These are phyloP conservation scores for Synergus itoensis DNA, from an alignment of 2,888 invertebrate species.

Conservation along the genomic window DNA sequence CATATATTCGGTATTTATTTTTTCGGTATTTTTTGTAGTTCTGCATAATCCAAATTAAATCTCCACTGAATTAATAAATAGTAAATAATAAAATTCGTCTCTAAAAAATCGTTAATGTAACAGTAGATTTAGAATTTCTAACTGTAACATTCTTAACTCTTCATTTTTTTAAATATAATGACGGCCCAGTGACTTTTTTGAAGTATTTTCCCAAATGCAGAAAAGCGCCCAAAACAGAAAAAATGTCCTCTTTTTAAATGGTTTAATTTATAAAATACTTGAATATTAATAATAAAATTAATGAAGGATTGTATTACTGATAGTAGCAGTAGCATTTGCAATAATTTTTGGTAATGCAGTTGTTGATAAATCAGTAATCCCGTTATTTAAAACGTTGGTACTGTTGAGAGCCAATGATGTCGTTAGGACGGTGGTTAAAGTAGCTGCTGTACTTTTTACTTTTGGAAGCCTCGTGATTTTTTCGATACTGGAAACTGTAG, in stretches of 20 bases:
- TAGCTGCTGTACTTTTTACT: conserved; percentile 62
- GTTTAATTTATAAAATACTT: neutral
- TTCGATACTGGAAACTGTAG: conserved; percentile 63
- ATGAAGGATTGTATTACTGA: conserved; percentile 66
- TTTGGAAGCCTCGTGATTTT: conserved; percentile 63
- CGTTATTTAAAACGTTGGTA: conserved; percentile 61
- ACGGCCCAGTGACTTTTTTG: neutral
- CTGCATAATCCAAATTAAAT: neutral
- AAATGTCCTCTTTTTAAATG: neutral
- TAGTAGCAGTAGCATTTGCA: conserved; percentile 64
- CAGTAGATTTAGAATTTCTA: neutral
- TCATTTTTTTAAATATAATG: neutral
- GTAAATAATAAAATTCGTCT: neutral
- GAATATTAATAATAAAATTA: conserved; percentile 14
- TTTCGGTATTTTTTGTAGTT: no score
- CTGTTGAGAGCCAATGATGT: conserved; percentile 64
- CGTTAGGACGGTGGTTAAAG: conserved; percentile 61
- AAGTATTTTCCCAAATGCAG: neutral
- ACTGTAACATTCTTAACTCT: neutral
- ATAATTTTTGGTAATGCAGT: conserved; percentile 66
- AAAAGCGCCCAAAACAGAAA: neutral
- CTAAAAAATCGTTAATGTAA: neutral
- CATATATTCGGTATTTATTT: no score
- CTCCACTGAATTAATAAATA: neutral
- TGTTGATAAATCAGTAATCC: conserved; percentile 61